Base-by-base conservation (phyloP, 2,113 vertebrate genomes). In the Anguilla japonica region DNA sequence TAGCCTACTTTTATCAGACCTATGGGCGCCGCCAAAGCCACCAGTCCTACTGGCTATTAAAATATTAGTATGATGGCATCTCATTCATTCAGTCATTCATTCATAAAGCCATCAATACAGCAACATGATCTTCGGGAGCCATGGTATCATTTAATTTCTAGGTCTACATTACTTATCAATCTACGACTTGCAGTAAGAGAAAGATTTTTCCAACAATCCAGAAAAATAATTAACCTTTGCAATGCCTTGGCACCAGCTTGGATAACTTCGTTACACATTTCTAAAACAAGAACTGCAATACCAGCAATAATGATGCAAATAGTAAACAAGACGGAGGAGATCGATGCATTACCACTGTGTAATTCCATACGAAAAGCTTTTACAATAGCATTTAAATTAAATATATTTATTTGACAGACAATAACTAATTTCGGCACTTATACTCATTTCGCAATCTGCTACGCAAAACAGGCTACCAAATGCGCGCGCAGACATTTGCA, bases 381-480 rank as follows among this genome's bases (percentile, higher is more conserved):
- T 34, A 22, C 16, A 26, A 20, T 26, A 63, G 20, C 16, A 26
- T 26, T 63, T 26, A 20, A 63, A 63, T 20, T 26, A 63, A 22
- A 3, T 63, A 20, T 63, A 63, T 63, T 63, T 63, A 26, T 63
- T 67, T 22, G 20, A 67, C 57, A 60, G 57, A 60, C 60, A 67
- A 75, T 40, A 53, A 75, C 83, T 82, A 81, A 22, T 16, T 81
- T 78, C 18, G 39, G 40, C 79, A 63, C 78, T 43, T 53, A 41
- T 20, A 63, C 78, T 43, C 39, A 41, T 20, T 56, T 41, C 79
- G 29, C 84, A 86, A 91, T 91, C 89, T 86, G 93, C 91, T 83
- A 88, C 81, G 86, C 85, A 83, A 46, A 67, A 67, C 60, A 67
- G 22, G 22, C 60, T 22, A 67, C 20, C 18, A 67, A 67, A 22